These are phyloP conservation scores for Scaptomyza cyrtandrae DNA, from an alignment of 2,888 invertebrate species.

Conservation along the genomic window DNA sequence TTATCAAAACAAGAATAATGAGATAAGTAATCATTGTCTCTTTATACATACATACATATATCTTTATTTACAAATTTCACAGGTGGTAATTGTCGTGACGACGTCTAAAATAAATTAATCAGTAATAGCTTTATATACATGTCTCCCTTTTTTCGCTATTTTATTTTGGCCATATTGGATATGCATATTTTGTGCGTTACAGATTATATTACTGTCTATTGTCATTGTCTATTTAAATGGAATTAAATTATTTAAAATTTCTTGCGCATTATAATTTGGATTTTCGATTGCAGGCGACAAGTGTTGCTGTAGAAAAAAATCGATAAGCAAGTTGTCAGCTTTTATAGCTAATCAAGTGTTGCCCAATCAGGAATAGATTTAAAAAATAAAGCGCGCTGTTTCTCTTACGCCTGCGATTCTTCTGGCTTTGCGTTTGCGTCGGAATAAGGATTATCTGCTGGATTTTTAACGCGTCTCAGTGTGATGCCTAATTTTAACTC, in stretches of 20 bases:
- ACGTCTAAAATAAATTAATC: conserved; percentile 8
- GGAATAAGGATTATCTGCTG: conserved; percentile 70
- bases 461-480: conserved; percentile 64
- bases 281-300: conserved; percentile 14
- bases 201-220: not conserved
- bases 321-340: conserved; percentile 11
- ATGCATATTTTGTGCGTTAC: not conserved
- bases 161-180: not conserved
- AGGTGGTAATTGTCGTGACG: conserved; percentile 18
- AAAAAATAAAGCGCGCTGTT: conserved; percentile 21
- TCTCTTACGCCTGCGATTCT: conserved; percentile 69
- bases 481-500: conserved; percentile 76
- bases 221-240: not conserved
- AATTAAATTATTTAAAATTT: too few species aligned
- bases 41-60: conserved; percentile 9
- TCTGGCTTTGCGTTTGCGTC: conserved; percentile 55
- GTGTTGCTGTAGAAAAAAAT: not conserved
- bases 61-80: conserved; percentile 32
- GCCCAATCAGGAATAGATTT: conserved; percentile 16
- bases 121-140: conserved; percentile 6
- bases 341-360: conserved; percentile 24
- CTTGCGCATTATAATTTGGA: conserved; percentile 5
- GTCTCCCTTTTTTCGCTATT: not conserved
- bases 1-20: not conserved
- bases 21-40: conserved; percentile 39